Percentiles rank a stretch among this genome's conserved stretches.
Evolutionary conservation across 2,113 vertebrate genomes (phyloP).

Genomic region (Rhagologus leucostigma): DNA sequence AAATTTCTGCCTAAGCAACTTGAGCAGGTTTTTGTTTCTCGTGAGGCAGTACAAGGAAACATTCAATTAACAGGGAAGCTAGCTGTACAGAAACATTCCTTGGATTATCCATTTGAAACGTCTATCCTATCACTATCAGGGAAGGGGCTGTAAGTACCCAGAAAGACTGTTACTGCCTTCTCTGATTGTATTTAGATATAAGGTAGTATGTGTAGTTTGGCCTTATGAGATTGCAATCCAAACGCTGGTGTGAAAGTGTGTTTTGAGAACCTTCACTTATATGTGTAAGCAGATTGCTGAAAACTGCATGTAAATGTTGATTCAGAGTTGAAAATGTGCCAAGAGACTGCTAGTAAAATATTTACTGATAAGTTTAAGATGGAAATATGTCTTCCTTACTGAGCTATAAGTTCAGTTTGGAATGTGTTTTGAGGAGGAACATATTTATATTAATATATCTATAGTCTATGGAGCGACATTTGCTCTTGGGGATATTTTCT

Average conservation of each 20-base stretch:
- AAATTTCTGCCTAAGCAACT: not conserved
- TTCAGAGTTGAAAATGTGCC: slow-evolving; percentile 30
- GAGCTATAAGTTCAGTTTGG: slow-evolving; percentile 42
- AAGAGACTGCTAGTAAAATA: slow-evolving; percentile 58
- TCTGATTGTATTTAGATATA: not conserved
- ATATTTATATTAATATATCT: slow-evolving; percentile 22
- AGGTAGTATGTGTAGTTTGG: not conserved
- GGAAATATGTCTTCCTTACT: slow-evolving; percentile 60
- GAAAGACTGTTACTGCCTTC: not conserved
- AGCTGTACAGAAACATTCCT: not conserved
- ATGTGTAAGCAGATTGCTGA: slow-evolving; percentile 1
- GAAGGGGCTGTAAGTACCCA: not conserved
- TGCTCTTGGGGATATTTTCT: not conserved
- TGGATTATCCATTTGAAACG: not conserved
- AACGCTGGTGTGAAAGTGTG: not conserved
- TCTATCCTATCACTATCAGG: not conserved
- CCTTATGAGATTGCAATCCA: not conserved
- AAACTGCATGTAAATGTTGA: slow-evolving; percentile 31
- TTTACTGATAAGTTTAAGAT: slow-evolving; percentile 57
- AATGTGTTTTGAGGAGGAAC: not conserved
- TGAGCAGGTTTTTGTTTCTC: not conserved
- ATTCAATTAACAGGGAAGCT: not conserved
- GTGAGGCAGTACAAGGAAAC: not conserved
- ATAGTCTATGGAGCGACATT: not conserved
- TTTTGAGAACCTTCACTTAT: not conserved